Base-by-base conservation (phyloP, 2,888 invertebrate genomes). In the Pseudococcus jackbeardsleyi region DNA sequence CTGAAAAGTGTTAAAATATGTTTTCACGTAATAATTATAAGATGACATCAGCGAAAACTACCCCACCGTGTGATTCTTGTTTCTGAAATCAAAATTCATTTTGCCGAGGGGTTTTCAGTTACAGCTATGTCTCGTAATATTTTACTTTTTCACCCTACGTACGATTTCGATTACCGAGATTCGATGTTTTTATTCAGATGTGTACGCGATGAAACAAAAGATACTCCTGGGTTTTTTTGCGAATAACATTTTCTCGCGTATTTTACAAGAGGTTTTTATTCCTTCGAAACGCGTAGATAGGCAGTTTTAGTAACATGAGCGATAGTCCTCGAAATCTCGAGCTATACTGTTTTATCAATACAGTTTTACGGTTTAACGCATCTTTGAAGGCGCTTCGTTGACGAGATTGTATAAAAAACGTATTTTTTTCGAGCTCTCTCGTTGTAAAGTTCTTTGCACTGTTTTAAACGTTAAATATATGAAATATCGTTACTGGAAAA, bases 1-100 rank as follows among this genome's bases (percentile, higher is more conserved):
- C 87, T 87, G 87, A 87, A 87, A 87, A 87, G 87, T 87, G 87
- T 87, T 87, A 87, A 87, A 87, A 87, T 87, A 87, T 87, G 87
- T 87, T 87, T 87, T 87, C 77, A 87, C 87, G 87, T 87, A 87
- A 87, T 87, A 87, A 87, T 87, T 87, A 87, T 87, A 87, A 87
- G 87, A 87, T 87, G 87, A 87, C 87, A 87, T 87, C 87, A 87
- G 87, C 87, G 87, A 87, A 87, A 87, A 77, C 79, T 77, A 87
- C 87, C 87, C 87, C 87, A 46, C 33, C 77, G 72, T 72, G 87
- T 87, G 87, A 87, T 77, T 87, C 87, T 87, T 39, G 87, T 87
- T 86, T 77, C 87, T 72, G 87, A 87, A 87, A 87, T 87, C 87
- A 87, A 87, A 87, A 87, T 77, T 87, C 87, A 87, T 77, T 87